Percentiles rank a stretch among this genome's conserved stretches.
These are phyloP conservation scores for Galemys pyrenaicus DNA, from an alignment of 2,113 vertebrate genomes.

Conservation along the genomic window DNA sequence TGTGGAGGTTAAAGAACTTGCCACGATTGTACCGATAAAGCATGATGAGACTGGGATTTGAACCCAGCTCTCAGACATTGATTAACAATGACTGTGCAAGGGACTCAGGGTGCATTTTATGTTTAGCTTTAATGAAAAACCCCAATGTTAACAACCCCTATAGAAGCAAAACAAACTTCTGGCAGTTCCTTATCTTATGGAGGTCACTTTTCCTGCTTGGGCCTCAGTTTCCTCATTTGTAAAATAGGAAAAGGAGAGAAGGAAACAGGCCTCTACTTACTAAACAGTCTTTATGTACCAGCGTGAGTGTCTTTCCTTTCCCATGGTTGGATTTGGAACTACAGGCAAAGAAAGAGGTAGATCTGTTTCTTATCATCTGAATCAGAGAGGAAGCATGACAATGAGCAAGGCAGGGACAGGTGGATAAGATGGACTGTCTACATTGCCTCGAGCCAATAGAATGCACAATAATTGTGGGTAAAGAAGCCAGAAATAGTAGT, in stretches of 20 bases:
- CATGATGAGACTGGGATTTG: neutral
- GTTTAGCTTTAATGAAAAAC: conserved; percentile 9
- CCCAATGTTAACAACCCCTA: neutral
- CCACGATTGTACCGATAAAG: neutral
- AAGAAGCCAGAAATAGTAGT: conserved; percentile 23
- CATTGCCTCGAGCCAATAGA: conserved; percentile 5
- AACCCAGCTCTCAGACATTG: neutral
- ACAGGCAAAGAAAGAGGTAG: neutral
- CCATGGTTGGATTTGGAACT: neutral
- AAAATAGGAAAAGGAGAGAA: neutral
- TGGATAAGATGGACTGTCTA: neutral
- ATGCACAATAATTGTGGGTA: neutral
- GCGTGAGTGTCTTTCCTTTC: neutral
- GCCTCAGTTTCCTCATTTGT: conserved; percentile 14
- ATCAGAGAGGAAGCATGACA: neutral
- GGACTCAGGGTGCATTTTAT: neutral
- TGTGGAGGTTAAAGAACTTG: neutral
- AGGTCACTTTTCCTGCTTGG: neutral
- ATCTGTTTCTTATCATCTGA: conserved; percentile 39
- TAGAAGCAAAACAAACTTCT: neutral
- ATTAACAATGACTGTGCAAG: neutral
- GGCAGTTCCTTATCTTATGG: neutral
- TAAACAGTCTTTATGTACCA: neutral
- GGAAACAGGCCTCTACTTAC: neutral
- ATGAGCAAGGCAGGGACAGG: neutral